phyloP scores from a whole-genome alignment of 2,113 vertebrate species.

The Electrona antarctica region DNA sequence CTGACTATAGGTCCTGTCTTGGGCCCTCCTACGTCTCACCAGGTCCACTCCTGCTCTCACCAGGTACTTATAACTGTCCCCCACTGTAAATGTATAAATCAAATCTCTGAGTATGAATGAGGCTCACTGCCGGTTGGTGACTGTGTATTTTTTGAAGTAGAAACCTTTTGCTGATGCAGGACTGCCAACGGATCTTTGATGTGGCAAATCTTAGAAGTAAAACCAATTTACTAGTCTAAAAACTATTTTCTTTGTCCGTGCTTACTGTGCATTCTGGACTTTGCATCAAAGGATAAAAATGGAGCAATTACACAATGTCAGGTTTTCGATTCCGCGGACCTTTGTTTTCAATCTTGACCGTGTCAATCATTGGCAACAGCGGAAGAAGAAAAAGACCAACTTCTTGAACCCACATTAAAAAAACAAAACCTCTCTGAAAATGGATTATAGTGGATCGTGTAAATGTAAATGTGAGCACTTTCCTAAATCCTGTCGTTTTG shows the following conservation, averaged over 20 bases:
- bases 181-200: too few relatives aligned
- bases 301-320: neutral
- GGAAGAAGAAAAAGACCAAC: neutral
- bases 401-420: neutral
- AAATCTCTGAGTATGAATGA: neutral
- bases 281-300: neutral
- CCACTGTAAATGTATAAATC: constrained; percentile 2
- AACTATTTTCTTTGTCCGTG: neutral
- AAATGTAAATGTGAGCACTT: constrained; percentile 37
- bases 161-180: neutral
- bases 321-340: neutral
- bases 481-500: constrained; percentile 46
- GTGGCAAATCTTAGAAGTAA: neutral
- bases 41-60: too few relatives aligned
- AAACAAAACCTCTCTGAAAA: neutral
- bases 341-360: too few relatives aligned
- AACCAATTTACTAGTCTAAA: neutral
- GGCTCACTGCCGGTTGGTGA: neutral
- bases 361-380: constrained; percentile 4
- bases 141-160: neutral
- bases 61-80: too few relatives aligned
- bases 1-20: too few relatives aligned
- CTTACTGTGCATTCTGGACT: constrained; percentile 10
- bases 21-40: too few relatives aligned
- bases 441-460: constrained; percentile 19